phyloP scores from a whole-genome alignment of 2,888 invertebrate genomes.

The Ectobius pallidus region DNA sequence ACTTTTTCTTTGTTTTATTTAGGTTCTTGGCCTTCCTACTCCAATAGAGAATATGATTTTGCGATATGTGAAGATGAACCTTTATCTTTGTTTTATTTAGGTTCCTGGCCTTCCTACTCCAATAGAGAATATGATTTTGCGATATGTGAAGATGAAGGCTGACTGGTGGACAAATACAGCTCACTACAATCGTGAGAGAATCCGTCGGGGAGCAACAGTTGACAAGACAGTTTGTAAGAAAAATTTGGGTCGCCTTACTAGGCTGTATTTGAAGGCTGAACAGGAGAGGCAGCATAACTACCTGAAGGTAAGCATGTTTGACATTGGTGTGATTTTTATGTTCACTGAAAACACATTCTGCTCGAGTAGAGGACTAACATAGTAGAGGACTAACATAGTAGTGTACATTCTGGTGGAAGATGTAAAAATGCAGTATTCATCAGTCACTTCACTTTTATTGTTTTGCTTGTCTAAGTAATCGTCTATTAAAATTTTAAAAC shows the following conservation, averaged over 20 bases:
- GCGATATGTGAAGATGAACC: conserved; percentile 99
- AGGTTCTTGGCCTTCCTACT: conserved; percentile 96
- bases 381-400: too few species aligned
- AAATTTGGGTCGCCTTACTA: conserved; percentile 96
- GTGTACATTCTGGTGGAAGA: too few species aligned
- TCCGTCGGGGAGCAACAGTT: conserved; percentile 98
- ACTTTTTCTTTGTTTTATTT: too few species aligned
- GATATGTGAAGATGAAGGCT: conserved; percentile 99
- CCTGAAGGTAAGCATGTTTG: conserved; percentile 80
- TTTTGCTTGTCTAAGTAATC: too few species aligned
- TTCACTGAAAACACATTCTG: too few species aligned
- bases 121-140: conserved; percentile 99
- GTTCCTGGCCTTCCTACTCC: conserved; percentile 98
- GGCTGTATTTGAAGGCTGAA: conserved; percentile 95
- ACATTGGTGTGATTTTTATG: too few species aligned
- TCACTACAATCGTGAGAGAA: conserved; percentile 98
- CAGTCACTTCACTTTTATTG: too few species aligned
- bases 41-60: conserved; percentile 99
- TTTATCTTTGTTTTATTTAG: too few species aligned
- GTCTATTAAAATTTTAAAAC: too few species aligned
- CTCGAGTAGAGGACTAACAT: too few species aligned
- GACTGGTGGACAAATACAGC: conserved; percentile 99
- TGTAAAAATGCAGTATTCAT: too few species aligned
- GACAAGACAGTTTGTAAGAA: conserved; percentile 99
- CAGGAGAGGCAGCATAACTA: conserved; percentile 99